These are phyloP conservation scores for Amiota minor DNA, from an alignment of 2,888 invertebrate species.

Conservation along the genomic window DNA sequence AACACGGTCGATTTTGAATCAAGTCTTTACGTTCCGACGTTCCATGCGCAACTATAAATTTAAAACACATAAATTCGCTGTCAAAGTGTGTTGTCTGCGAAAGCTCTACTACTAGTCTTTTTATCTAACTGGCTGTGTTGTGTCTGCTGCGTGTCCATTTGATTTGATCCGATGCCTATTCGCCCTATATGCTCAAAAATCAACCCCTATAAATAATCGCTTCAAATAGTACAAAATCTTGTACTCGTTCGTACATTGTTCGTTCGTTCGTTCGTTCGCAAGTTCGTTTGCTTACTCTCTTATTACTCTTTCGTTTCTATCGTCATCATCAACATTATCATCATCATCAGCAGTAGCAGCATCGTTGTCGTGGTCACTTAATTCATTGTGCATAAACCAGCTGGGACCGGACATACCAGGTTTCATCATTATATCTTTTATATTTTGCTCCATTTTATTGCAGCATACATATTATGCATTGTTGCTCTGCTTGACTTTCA, in stretches of 20 bases:
- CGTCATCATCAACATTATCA: background rate
- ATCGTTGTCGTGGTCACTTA: background rate
- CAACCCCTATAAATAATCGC: constrained; percentile 17
- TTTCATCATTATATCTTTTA: constrained; percentile 1
- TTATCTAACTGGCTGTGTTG: background rate
- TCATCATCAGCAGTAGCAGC: background rate
- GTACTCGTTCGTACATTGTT: background rate
- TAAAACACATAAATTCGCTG: background rate
- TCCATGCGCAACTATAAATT: constrained; percentile 29
- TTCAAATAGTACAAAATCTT: background rate
- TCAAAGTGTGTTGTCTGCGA: constrained; percentile 3
- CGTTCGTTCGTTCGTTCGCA: background rate
- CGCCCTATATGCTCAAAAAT: constrained; percentile 1
- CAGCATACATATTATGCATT: too few relatives aligned
- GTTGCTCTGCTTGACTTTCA: too few relatives aligned
- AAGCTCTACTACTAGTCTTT: background rate
- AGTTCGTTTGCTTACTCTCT: too few relatives aligned
- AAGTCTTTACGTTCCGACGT: constrained; percentile 29
- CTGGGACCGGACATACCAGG: constrained; percentile 31
- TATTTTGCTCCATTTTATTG: background rate
- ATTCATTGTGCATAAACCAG: constrained; percentile 12
- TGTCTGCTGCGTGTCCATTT: background rate
- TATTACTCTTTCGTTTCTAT: too few relatives aligned
- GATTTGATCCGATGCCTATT: background rate
- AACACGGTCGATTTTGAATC: background rate